Conservation (phyloP, 2,797 vertebrate species). For the Amniataba percoides region DNA sequence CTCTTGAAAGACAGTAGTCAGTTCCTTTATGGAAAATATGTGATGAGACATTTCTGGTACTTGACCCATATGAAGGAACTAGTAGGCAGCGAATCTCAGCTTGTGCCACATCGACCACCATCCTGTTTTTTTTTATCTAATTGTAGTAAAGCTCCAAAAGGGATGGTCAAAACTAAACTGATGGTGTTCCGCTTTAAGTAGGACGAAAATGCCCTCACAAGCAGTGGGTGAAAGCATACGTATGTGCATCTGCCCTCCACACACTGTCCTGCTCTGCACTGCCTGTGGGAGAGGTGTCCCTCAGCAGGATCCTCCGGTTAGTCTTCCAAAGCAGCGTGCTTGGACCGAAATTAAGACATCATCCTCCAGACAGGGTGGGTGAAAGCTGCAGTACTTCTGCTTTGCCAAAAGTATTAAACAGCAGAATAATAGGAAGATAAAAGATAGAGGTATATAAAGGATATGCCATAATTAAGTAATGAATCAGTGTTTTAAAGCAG, state of each 20-base stretch:
- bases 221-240: not conserved
- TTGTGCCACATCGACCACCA: not conserved
- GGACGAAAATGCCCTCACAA: not conserved
- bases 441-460: slow-evolving; percentile 36
- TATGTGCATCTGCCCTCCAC: slow-evolving; percentile 33
- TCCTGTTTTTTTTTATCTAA: not conserved
- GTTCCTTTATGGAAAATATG: not conserved
- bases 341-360: slow-evolving; percentile 56
- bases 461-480: slow-evolving; percentile 50
- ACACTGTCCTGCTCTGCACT: slow-evolving; percentile 4
- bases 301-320: slow-evolving; percentile 49
- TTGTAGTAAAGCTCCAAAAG: not conserved
- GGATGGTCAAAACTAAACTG: not conserved
- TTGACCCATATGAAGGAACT: not conserved
- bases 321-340: slow-evolving; percentile 45
- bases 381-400: slow-evolving; percentile 39
- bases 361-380: slow-evolving; percentile 29
- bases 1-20: not conserved
- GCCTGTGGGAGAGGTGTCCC: slow-evolving; percentile 40
- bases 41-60: not conserved
- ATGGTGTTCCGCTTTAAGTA: slow-evolving; percentile 7
- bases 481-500: slow-evolving; percentile 56
- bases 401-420: slow-evolving; percentile 52
- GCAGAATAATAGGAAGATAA: slow-evolving; percentile 25
- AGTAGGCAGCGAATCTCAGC: not conserved